Percentiles rank a stretch among this genome's conserved stretches.
Conservation (phyloP, 2,113 vertebrate species). For the Oceanites oceanicus region DNA sequence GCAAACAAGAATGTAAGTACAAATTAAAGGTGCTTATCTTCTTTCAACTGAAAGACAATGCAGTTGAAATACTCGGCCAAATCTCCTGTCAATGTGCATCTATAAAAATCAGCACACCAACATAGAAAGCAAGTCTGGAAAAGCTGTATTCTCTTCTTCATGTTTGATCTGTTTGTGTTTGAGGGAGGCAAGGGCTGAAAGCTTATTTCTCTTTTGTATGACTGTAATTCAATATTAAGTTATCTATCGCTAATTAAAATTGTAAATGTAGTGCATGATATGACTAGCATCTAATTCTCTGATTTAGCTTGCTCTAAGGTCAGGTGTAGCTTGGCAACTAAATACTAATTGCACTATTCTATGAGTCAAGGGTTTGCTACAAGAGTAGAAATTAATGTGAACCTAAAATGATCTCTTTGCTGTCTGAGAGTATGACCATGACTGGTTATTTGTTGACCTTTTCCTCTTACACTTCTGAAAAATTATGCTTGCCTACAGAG, state of each 20-base stretch:
- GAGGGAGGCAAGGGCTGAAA: not conserved
- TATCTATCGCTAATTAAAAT: not conserved
- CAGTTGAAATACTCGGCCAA: not conserved
- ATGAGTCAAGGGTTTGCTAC: not conserved
- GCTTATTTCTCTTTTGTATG: not conserved
- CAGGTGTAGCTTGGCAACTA: not conserved
- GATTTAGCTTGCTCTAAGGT: not conserved
- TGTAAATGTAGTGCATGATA: not conserved
- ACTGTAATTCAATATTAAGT: not conserved
- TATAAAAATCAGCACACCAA: not conserved
- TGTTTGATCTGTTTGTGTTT: not conserved
- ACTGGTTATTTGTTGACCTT: not conserved
- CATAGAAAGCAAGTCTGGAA: not conserved
- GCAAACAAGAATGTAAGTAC: not conserved
- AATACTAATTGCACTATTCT: not conserved
- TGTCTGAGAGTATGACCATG: not conserved
- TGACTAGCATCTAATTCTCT: not conserved
- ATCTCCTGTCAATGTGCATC: not conserved
- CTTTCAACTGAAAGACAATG: not conserved
- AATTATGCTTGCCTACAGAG: not conserved
- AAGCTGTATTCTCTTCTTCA: not conserved
- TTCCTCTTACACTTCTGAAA: not conserved
- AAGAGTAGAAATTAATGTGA: not conserved
- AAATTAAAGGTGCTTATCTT: not conserved
- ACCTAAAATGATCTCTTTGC: not conserved